Conservation (phyloP, 1,140 invertebrate species). For the Trissolcus basalis region DNA sequence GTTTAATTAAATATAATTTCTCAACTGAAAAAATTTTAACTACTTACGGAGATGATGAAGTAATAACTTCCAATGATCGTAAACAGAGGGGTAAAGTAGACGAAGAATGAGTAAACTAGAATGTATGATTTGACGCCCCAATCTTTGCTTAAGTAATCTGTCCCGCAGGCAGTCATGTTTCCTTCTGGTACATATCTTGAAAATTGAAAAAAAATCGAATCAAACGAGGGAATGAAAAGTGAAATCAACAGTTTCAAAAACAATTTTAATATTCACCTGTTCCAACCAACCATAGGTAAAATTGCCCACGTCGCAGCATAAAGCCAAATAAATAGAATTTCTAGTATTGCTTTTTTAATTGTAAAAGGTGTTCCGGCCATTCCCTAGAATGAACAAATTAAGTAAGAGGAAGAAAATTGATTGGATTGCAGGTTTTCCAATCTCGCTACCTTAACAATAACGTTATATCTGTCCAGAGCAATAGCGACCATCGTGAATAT, state of each 20-base stretch:
- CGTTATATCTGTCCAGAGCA: constrained; percentile 88
- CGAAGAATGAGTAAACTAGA: constrained; percentile 82
- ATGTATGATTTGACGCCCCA: constrained; percentile 82
- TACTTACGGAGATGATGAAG: constrained; percentile 85
- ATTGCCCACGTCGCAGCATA: constrained; percentile 83
- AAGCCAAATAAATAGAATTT: constrained; percentile 83
- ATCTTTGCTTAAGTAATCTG: constrained; percentile 85
- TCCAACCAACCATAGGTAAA: constrained; percentile 83
- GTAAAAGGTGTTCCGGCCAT: constrained; percentile 82
- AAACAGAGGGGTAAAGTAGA: constrained; percentile 83
- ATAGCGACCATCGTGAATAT: constrained; percentile 91
- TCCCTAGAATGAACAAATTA: constrained; percentile 60
- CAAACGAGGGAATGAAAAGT: too few species aligned
- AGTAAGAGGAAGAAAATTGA: too few species aligned
- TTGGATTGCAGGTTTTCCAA: too few species aligned
- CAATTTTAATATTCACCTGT: constrained; percentile 66
- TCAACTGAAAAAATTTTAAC: not conserved
- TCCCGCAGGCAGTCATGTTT: constrained; percentile 90
- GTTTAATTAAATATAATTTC: too few species aligned
- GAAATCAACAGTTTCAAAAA: not conserved
- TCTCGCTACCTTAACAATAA: constrained; percentile 82
- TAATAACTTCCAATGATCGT: constrained; percentile 87
- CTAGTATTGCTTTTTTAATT: constrained; percentile 80
- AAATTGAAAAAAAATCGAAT: constrained; percentile 7
- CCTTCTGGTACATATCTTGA: constrained; percentile 89